Conservation (phyloP, 1,140 invertebrate species). For the Leptoteleia sp. region DNA sequence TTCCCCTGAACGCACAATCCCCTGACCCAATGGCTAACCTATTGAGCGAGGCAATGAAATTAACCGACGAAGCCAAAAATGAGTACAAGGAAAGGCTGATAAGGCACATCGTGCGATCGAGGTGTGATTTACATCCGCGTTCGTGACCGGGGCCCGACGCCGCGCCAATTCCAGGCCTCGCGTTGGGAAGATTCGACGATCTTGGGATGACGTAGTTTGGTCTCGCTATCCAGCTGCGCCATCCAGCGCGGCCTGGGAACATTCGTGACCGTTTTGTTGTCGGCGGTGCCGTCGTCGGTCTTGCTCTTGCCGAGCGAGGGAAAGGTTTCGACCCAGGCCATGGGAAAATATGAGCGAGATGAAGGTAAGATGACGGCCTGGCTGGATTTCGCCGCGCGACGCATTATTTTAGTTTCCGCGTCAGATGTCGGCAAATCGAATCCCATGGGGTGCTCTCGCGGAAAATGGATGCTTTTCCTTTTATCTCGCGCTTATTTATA, state of each 20-base stretch:
- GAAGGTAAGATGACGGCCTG: not conserved
- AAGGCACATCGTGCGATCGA: slow-evolving; percentile 30
- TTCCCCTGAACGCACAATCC: no score
- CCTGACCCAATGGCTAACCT: no score
- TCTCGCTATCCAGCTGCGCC: slow-evolving; percentile 25
- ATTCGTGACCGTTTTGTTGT: slow-evolving; percentile 33
- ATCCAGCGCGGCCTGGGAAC: slow-evolving; percentile 22
- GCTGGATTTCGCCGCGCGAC: no score
- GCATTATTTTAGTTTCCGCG: not conserved
- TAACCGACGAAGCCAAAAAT: no score
- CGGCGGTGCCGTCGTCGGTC: not conserved
- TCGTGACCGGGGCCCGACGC: slow-evolving; percentile 35
- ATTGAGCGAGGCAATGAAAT: no score
- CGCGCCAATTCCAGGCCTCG: not conserved
- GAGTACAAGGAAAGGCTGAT: no score
- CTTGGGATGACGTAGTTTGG: not conserved
- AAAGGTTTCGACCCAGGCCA: slow-evolving; percentile 15
- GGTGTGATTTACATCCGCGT: slow-evolving; percentile 60
- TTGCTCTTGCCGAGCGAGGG: not conserved
- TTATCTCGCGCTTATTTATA: no score
- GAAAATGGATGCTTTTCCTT: no score
- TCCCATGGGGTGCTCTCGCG: no score
- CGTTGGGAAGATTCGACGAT: slow-evolving; percentile 19
- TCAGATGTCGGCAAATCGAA: slow-evolving; percentile 7
- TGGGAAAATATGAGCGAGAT: slow-evolving; percentile 29